Evolutionary conservation across 2,113 vertebrate species (phyloP).

Genomic region (Psilopsiagon aymara): DNA sequence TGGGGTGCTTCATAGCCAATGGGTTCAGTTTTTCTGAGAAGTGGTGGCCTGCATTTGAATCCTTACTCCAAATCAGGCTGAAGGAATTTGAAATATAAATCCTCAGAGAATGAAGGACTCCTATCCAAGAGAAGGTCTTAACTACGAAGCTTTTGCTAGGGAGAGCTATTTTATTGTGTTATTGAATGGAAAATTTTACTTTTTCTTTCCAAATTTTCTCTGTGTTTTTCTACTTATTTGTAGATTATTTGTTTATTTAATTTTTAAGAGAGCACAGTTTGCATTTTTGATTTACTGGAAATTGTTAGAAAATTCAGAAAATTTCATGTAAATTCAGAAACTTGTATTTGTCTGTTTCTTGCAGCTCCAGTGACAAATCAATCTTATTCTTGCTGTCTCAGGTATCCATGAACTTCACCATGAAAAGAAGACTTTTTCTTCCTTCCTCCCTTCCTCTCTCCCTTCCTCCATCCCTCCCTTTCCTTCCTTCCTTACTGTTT

Average conservation of each 20-base stretch:
- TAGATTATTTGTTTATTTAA: neutral
- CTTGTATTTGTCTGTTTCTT: neutral
- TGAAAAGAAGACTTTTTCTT: neutral
- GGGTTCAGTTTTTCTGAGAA: conserved; percentile 34
- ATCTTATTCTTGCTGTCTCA: neutral
- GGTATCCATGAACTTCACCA: neutral
- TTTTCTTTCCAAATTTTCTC: neutral
- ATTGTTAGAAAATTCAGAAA: neutral
- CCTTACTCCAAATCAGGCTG: neutral
- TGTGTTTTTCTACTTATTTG: neutral
- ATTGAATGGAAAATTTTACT: neutral
- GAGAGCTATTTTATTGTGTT: neutral
- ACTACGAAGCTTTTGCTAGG: neutral
- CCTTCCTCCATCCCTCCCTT: too few relatives aligned
- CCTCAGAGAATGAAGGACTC: neutral
- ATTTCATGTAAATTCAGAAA: neutral
- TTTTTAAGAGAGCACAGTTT: neutral
- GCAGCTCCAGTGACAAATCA: neutral
- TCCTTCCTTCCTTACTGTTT: neutral
- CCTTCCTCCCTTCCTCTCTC: too few relatives aligned
- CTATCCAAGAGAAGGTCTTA: neutral
- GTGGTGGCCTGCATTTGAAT: accelerated
- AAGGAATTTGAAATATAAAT: neutral
- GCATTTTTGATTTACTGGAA: neutral
- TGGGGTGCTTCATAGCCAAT: neutral